Evolutionary conservation across 1,140 invertebrate species (phyloP).

Genomic region (Argopecten irradians): DNA sequence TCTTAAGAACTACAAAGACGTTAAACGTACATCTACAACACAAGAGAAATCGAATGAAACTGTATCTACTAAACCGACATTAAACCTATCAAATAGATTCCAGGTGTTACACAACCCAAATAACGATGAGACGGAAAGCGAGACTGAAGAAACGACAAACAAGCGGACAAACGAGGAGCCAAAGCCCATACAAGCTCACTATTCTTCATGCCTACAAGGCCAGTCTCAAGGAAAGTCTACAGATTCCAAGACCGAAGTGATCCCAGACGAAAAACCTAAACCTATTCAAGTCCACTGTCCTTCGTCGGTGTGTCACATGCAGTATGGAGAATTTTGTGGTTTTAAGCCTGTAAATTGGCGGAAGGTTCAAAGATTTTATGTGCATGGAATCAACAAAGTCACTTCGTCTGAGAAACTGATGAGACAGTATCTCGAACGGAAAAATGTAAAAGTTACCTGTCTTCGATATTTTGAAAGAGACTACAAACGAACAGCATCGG

Average conservation of each 20-base stretch:
- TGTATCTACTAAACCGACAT: too few relatives aligned
- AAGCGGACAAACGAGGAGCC: not conserved
- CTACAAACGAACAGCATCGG: too few relatives aligned
- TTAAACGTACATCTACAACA: too few relatives aligned
- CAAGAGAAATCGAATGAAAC: too few relatives aligned
- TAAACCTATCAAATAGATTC: too few relatives aligned
- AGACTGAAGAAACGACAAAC: not conserved
- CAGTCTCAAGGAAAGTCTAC: not conserved
- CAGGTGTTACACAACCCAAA: too few relatives aligned
- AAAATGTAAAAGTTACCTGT: too few relatives aligned
- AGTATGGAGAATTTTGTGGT: not conserved
- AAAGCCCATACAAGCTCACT: not conserved
- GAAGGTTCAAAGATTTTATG: not conserved
- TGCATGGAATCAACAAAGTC: not conserved
- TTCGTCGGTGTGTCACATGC: not conserved
- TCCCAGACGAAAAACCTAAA: not conserved
- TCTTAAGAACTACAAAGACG: too few relatives aligned
- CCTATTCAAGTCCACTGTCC: not conserved
- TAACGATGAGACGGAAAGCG: too few relatives aligned
- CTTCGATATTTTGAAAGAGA: too few relatives aligned
- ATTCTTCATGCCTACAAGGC: not conserved
- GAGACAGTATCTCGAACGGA: too few relatives aligned
- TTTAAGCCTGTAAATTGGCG: not conserved
- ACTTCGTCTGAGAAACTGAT: not conserved
- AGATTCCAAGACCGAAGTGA: not conserved